Evolutionary conservation across 2,113 vertebrate genomes (phyloP).

Genomic region (Sebastes schlegelii): DNA sequence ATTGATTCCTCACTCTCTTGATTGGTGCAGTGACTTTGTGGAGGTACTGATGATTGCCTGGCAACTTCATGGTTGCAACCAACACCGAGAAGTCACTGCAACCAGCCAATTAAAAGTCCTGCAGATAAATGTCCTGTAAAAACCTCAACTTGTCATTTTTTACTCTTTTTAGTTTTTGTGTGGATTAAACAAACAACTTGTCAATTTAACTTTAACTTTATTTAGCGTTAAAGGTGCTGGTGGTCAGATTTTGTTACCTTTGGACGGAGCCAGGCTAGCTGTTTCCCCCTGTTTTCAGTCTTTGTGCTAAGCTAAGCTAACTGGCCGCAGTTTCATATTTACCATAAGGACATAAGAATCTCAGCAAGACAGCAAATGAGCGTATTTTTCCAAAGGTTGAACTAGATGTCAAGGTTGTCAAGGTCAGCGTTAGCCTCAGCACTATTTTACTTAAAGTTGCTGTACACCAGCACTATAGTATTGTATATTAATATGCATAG

Average conservation of each 20-base stretch:
- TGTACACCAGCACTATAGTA: neutral
- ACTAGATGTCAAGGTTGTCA: neutral
- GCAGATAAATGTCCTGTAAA: neutral
- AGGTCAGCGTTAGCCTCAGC: neutral
- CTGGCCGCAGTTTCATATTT: neutral
- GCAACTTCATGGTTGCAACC: too few species aligned
- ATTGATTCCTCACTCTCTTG: too few species aligned
- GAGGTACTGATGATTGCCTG: too few species aligned
- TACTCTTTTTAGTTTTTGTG: neutral
- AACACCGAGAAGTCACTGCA: too few species aligned
- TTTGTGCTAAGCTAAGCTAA: slow-evolving; percentile 4
- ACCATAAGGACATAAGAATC: neutral
- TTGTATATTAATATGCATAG: slow-evolving; percentile 2
- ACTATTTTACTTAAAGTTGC: neutral
- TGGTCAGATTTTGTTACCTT: too few species aligned
- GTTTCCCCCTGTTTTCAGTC: neutral
- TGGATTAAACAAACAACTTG: neutral
- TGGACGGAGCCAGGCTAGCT: neutral
- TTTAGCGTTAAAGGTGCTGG: neutral
- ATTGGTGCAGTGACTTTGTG: too few species aligned
- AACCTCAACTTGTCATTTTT: neutral
- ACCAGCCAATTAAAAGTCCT: neutral
- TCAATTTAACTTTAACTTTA: neutral
- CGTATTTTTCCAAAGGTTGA: neutral
- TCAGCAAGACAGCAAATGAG: neutral